Conservation (phyloP, 1,140 invertebrate species). For the Pygmarrhopalites habei region DNA sequence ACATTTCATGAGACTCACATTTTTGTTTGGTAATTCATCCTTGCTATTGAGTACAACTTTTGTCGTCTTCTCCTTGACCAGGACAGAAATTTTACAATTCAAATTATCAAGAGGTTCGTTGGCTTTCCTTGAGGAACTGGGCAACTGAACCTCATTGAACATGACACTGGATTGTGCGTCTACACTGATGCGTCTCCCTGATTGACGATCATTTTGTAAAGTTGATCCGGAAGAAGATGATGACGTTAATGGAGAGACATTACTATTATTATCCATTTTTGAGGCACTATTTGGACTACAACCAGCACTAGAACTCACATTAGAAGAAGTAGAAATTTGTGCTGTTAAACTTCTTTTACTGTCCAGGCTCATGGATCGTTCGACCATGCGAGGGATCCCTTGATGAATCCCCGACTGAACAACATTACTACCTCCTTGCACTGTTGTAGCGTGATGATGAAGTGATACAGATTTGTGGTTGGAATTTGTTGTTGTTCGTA, state of each 20-base stretch:
- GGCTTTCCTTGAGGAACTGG: too few species aligned
- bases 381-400: slow-evolving; percentile 34
- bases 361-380: slow-evolving; percentile 36
- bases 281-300: slow-evolving; percentile 16
- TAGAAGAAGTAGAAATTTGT: background rate
- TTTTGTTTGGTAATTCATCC: slow-evolving; percentile 2
- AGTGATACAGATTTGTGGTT: background rate
- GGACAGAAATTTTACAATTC: too few species aligned
- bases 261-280: too few species aligned
- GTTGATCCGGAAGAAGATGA: background rate
- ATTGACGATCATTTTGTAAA: background rate
- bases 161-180: slow-evolving; percentile 4
- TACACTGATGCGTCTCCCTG: slow-evolving; percentile 18
- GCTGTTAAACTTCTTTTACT: slow-evolving; percentile 10
- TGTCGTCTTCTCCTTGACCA: too few species aligned
- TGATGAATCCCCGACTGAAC: slow-evolving; percentile 24
- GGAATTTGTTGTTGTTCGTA: background rate
- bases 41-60: background rate
- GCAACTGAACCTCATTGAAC: too few species aligned
- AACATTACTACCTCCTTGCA: background rate
- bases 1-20: slow-evolving; percentile 22
- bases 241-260: slow-evolving; percentile 6
- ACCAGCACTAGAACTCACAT: slow-evolving; percentile 14
- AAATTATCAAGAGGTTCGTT: background rate
- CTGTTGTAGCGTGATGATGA: background rate